Conservation (phyloP, 2,888 invertebrate genomes). For the Drosophila barbarae region DNA sequence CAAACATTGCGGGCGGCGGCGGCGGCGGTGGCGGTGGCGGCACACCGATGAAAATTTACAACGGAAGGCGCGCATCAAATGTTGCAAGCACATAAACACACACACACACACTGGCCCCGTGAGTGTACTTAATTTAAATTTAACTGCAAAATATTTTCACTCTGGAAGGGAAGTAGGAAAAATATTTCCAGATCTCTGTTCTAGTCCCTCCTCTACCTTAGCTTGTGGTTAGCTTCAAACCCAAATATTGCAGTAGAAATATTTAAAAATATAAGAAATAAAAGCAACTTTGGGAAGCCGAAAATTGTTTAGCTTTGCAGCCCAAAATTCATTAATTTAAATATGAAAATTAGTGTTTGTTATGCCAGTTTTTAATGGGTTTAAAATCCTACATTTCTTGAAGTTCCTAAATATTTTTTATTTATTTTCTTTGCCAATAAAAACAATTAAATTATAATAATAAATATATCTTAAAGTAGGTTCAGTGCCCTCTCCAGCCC, state of each 20-base stretch:
- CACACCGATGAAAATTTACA: slow-evolving; percentile 52
- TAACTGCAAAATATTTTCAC: slow-evolving; percentile 74
- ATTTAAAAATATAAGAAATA: neutral
- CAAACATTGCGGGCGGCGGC: slow-evolving; percentile 48
- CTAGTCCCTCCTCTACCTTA: neutral
- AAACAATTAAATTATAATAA: too few species aligned
- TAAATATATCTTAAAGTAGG: too few species aligned
- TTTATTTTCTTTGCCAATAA: too few species aligned
- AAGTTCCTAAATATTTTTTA: too few species aligned
- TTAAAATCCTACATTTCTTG: too few species aligned
- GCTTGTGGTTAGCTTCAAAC: neutral
- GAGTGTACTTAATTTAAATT: slow-evolving; percentile 66
- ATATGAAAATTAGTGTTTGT: neutral
- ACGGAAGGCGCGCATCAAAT: slow-evolving; percentile 59
- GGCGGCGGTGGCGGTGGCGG: slow-evolving; percentile 35
- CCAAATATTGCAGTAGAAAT: neutral
- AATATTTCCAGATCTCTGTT: slow-evolving; percentile 21
- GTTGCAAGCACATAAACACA: slow-evolving; percentile 67
- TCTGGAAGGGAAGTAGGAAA: slow-evolving; percentile 62
- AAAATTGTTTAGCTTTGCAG: neutral
- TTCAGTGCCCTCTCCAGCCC: too few species aligned
- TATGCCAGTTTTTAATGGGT: too few species aligned
- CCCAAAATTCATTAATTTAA: neutral
- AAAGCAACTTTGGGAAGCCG: neutral
- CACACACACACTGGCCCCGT: slow-evolving; percentile 29